phyloP scores from a whole-genome alignment of 1,140 invertebrate genomes.

The Drosophila burlai region DNA sequence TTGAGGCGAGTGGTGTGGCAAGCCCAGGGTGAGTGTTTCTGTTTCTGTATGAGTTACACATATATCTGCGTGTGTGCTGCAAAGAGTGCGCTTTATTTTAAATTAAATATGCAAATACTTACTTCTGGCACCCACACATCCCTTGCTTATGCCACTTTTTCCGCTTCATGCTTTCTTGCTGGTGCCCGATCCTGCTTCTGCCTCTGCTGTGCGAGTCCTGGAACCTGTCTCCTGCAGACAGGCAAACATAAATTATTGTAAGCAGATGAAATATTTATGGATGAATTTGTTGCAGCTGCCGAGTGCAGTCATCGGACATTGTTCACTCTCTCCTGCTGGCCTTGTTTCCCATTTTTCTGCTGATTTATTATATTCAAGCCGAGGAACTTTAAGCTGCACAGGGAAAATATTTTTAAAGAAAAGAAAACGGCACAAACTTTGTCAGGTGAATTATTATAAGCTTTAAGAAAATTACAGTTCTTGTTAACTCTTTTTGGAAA shows the following conservation, averaged over 20 bases:
- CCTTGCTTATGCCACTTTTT: conserved; percentile 5
- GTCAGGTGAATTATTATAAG: not conserved
- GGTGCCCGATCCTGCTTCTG: not conserved
- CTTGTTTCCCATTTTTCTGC: conserved; percentile 6
- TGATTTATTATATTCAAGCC: conserved; percentile 34
- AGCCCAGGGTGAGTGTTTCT: conserved; percentile 33
- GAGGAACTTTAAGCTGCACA: conserved; percentile 30
- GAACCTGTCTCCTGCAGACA: conserved; percentile 55
- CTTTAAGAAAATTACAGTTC: not conserved
- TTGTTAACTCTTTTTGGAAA: no score
- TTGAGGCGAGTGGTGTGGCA: conserved; percentile 70
- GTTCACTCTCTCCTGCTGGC: conserved; percentile 7
- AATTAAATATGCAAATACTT: conserved; percentile 76
- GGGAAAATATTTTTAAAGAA: not conserved
- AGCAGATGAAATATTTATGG: conserved; percentile 60
- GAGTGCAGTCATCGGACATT: conserved; percentile 39
- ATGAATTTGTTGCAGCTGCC: conserved; percentile 52
- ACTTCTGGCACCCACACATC: conserved; percentile 26
- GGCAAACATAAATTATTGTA: conserved; percentile 65
- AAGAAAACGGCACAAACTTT: not conserved
- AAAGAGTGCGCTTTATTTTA: conserved; percentile 64
- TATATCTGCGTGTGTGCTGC: not conserved
- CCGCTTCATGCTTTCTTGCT: conserved; percentile 16
- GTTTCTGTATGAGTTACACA: conserved; percentile 11
- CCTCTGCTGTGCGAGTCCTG: not conserved